Evolutionary conservation across 1,140 invertebrate genomes (phyloP), one percentile per base, ranked within the genome.

Genomic region (Neodiprion virginianus): DNA sequence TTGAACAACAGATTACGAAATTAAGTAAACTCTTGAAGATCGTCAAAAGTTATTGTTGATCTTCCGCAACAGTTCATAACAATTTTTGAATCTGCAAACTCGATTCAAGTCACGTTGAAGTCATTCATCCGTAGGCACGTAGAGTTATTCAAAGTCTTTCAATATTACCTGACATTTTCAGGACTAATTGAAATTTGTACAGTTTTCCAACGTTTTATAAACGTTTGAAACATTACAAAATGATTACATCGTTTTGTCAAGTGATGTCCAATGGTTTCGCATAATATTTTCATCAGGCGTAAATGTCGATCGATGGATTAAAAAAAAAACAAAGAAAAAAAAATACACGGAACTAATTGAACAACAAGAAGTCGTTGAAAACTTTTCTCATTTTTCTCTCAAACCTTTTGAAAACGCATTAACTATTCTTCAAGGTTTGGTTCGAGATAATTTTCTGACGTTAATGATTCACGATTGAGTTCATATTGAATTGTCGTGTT

Each of bases 281-380:
- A 73, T 2, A n/a, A 65, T 74, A 74, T 74, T 74, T 74, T 65
- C 70, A 8, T 48, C 8, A 53, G 67, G 67, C 49, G 70, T 74
- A 69, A 74, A 74, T 69, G 40, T 48, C 53, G 65, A 48, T 67
- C 68, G 72, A 73, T 14, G 48, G 4, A 67, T 9, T 21, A 48
- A 73, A 12, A 67, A 14, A 47, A 40, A 21, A 40, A 47, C 49
- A 21, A 48, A 17, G 49, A 17, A 65, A 66, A 23, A 66, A 69
- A 53, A 67, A 67, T n/a, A 72, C 17, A 21, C 17, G 17, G 17
- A 21, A 21, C 17, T 21, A 21, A 21, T 21, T 21, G 17, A 75
- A 67, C 14, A 23, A 67, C 67, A 68, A 49, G 17, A 74, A 74
- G 47, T 71, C 28, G 61, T 50, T 71, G 28, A n/a, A 65, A n/a